Evolutionary conservation across 2,888 invertebrate genomes (phyloP), one percentile per base, ranked within the genome.

Genomic region (Rhodophaea formosa): DNA sequence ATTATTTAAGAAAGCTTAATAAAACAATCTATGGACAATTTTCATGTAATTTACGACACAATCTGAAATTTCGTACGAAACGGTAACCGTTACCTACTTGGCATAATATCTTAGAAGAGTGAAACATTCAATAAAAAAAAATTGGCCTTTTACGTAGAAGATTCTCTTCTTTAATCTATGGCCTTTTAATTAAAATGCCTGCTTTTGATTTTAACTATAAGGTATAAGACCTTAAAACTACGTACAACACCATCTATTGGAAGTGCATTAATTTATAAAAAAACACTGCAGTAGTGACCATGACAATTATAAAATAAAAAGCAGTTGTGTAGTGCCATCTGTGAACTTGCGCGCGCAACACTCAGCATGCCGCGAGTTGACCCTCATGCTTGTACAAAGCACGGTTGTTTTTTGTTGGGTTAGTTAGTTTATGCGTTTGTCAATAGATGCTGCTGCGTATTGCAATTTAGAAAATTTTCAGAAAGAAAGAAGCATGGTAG

Each of bases 281-380:
- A 64, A 66, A 59, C 61, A 58, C 35, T 63, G 64, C 66, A 60
- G 52, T 52, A 59, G 63, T 58, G 58, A 63, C 60, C 61, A 10
- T 23, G 43, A 42, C 8, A 8, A 12, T 14, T 32, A 12, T 52
- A 63, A 60, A 57, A 56, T 60, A 44, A 58, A 61, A 53, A 59
- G 67, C 57, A 56, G n/a, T 60, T 59, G 64, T 72, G 72, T 74
- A 77, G 74, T 76, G 85, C 89, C 90, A 89, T 89, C 90, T 91
- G 71, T 86, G 79, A 68, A 68, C 62, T 67, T 73, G 68, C 69
- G 74, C 71, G 71, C 73, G 82, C 81, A 88, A 77, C 77, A 77
- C 71, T 62, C 62, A 58, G 68, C 43, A 70, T 70, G 64, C 68
- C 62, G 15, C 53, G 58, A 62, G 57, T 30, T 63, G 58, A 2